Percentiles rank a stretch among this genome's conserved stretches.
phyloP scores from a whole-genome alignment of 2,797 vertebrate genomes.

The Notolabrus celidotus region DNA sequence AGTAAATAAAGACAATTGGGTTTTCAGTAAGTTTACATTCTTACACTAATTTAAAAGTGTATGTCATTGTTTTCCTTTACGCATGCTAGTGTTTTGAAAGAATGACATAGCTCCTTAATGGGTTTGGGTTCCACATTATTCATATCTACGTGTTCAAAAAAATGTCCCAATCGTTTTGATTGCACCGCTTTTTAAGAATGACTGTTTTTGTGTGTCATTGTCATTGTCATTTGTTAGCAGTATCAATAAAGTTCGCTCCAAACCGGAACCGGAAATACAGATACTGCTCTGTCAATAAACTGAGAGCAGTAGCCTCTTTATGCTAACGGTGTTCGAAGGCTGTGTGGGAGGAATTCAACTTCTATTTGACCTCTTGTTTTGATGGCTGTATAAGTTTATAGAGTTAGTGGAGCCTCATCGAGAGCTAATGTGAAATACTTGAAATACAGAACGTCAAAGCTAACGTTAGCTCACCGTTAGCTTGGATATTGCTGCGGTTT shows the following conservation, averaged over 20 bases:
- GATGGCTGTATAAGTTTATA: neutral
- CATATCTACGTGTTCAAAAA: no score
- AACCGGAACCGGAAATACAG: constrained; percentile 67
- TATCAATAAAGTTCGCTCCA: constrained; percentile 69
- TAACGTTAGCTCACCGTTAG: constrained; percentile 17
- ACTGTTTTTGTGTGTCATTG: no score
- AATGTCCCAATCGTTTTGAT: no score
- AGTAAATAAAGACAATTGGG: no score
- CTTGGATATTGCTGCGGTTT: constrained; percentile 7
- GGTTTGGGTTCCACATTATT: no score
- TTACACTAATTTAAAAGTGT: no score
- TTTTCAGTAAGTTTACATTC: no score
- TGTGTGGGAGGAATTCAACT: accelerated
- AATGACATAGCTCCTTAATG: no score
- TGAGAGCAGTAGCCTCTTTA: neutral
- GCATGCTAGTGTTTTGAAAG: no score
- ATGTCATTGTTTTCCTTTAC: no score
- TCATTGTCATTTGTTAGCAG: no score
- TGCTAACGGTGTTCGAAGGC: accelerated
- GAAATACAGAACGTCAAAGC: neutral
- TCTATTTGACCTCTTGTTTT: neutral
- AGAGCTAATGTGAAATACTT: neutral
- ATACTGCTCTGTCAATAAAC: accelerated
- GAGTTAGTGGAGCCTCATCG: neutral
- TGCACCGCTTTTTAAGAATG: no score